Evolutionary conservation across 2,113 vertebrate species (phyloP).

Genomic region (Xenopus laevis): DNA sequence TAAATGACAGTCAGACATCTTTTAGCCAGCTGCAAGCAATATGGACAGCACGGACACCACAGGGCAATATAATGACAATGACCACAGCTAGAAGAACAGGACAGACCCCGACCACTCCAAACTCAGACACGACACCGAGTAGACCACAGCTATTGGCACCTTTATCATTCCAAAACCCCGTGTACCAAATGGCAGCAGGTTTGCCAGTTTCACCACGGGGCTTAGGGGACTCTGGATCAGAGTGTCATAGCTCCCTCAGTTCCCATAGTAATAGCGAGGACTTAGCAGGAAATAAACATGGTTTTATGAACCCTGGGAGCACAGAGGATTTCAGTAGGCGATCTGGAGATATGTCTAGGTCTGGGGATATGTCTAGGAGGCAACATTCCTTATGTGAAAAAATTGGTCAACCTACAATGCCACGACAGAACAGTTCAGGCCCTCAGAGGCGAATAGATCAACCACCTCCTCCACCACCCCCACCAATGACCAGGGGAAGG

Average conservation of each 20-base stretch:
- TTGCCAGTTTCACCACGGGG: conserved; percentile 87
- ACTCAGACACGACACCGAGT: conserved; percentile 73
- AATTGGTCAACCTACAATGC: conserved; percentile 76
- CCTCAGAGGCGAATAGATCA: conserved; percentile 93
- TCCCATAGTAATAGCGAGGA: conserved; percentile 98
- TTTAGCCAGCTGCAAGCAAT: conserved; percentile 66
- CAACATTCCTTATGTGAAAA: conserved; percentile 87
- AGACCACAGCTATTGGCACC: conserved; percentile 90
- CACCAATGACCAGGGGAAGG: conserved; percentile 75
- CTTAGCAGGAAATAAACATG: conserved; percentile 60
- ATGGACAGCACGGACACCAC: conserved; percentile 78
- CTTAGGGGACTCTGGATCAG: conserved; percentile 86
- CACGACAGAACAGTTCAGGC: conserved; percentile 87
- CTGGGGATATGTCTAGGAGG: conserved; percentile 82
- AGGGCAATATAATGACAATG: conserved; percentile 66
- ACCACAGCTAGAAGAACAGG: conserved; percentile 79
- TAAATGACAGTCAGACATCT: conserved; percentile 69
- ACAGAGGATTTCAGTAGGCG: conserved; percentile 80
- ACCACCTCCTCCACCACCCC: conserved; percentile 71
- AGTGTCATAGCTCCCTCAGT: conserved; percentile 96
- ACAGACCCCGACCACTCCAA: conserved; percentile 75
- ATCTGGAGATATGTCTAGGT: conserved; percentile 81
- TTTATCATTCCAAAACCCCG: conserved; percentile 95
- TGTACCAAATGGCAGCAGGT: conserved; percentile 97
- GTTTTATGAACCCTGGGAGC: conserved; percentile 67